A percentile compares a stretch with the other conserved stretches of the same genome.
phyloP scores from a whole-genome alignment of 2,888 invertebrate genomes.

The Patella caerulea region DNA sequence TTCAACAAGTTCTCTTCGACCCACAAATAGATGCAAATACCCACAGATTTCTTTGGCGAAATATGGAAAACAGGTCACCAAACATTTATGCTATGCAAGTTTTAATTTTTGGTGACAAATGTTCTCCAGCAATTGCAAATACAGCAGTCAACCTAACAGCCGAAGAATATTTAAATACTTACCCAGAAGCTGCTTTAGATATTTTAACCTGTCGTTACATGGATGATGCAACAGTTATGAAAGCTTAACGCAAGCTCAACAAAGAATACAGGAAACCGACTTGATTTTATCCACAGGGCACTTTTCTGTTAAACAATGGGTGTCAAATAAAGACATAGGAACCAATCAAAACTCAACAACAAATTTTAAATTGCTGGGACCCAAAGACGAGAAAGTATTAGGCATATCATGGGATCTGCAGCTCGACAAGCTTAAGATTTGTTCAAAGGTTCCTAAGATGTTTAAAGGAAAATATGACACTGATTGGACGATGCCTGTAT shows the following conservation, averaged over 20 bases:
- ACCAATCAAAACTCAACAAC: background rate
- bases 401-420: background rate
- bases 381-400: background rate
- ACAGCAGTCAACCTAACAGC: background rate
- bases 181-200: background rate
- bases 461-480: background rate
- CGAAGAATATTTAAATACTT: background rate
- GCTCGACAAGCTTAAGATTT: background rate
- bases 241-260: background rate
- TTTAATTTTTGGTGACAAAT: conserved; percentile 1
- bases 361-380: background rate
- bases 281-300: background rate
- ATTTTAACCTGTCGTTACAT: background rate
- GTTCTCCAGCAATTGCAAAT: too few relatives aligned
- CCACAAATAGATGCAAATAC: background rate
- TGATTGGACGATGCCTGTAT: background rate
- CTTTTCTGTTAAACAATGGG: conserved; percentile 6
- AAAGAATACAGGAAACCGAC: background rate
- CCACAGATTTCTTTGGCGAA: background rate
- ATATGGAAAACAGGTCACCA: conserved; percentile 6
- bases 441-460: background rate
- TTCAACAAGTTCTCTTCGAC: background rate
- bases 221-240: background rate
- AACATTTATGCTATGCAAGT: background rate
- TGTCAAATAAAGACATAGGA: background rate